Evolutionary conservation across 1,140 invertebrate genomes (phyloP), one percentile per base, ranked within the genome.

Genomic region (Drosophila auraria): DNA sequence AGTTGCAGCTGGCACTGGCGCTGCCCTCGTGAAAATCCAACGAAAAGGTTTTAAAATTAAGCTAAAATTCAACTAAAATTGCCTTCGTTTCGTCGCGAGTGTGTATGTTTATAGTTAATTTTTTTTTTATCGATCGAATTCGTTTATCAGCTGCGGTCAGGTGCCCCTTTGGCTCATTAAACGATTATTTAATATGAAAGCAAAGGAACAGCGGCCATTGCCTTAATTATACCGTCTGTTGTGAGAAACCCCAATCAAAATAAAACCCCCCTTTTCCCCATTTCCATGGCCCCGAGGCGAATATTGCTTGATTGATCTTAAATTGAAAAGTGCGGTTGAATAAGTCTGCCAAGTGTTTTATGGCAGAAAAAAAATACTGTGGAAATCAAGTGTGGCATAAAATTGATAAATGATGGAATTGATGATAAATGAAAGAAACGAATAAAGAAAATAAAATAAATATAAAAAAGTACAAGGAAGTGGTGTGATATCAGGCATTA

Each of bases 251-350:
- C 27, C 45, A 66, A 60, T 74, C 45, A 68, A 69, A 69, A 30
- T 27, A 30, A 40, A 33, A 17, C 47, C 49, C 44, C 25, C n/a
- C 50, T 38, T n/a, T 50, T n/a, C 27, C 11, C 45, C 27, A 72
- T 60, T 47, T 60, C 11, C 42, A 53, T 42, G n/a, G 50, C 51
- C 75, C 17, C 27, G 50, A 17, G 49, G 58, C 42, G 44, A 83
- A 74, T 79, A 83, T 74, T 59, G 80, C 47, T 80, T 87, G 84
- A 84, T 81, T 81, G 80, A 78, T 83, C 84, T 80, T 56, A 64
- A 83, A 87, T 87, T 80, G 83, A 83, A 87, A 68, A 80, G 68
- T 87, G 80, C 66, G 83, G 83, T 87, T 83, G 77, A 78, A 63
- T 51, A 50, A 73, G 9, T 40, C 47, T 45, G 61, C 6, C 30